These are phyloP conservation scores for Dasypus novemcinctus DNA, from an alignment of 2,113 vertebrate species.

Conservation along the genomic window DNA sequence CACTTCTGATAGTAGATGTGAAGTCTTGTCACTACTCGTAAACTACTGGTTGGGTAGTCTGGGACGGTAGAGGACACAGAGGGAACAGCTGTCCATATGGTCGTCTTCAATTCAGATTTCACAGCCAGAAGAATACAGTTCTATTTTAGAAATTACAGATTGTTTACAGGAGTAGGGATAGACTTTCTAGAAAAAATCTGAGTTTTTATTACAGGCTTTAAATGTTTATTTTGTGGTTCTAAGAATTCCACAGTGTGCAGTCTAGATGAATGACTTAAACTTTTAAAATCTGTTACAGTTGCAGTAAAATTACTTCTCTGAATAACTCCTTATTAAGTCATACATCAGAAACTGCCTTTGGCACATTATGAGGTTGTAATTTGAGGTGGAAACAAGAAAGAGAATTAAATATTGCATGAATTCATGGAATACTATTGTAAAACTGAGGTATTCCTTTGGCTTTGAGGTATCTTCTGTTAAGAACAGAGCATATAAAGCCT, in stretches of 20 bases:
- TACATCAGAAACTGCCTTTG: not conserved
- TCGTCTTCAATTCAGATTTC: rapidly evolving
- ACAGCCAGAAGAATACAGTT: not conserved
- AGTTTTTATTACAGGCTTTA: not conserved
- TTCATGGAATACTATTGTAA: not conserved
- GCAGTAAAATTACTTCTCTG: not conserved
- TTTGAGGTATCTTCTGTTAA: not conserved
- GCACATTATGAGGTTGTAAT: rapidly evolving
- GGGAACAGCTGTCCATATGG: rapidly evolving
- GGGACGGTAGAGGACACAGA: not conserved
- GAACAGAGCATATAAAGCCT: not conserved
- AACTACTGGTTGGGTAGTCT: rapidly evolving
- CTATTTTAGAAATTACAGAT: not conserved
- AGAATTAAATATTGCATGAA: not conserved
- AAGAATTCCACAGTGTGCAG: not conserved
- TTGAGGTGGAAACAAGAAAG: rapidly evolving
- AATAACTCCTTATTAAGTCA: not conserved
- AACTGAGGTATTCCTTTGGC: not conserved
- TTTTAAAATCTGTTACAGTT: not conserved
- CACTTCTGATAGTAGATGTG: no score
- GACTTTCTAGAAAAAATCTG: not conserved
- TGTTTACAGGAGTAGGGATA: rapidly evolving
- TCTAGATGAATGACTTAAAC: not conserved
- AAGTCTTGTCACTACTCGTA: not conserved
- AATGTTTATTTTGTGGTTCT: not conserved